Base-by-base conservation (phyloP, 2,888 invertebrate species). In the Machimus rusticus region DNA sequence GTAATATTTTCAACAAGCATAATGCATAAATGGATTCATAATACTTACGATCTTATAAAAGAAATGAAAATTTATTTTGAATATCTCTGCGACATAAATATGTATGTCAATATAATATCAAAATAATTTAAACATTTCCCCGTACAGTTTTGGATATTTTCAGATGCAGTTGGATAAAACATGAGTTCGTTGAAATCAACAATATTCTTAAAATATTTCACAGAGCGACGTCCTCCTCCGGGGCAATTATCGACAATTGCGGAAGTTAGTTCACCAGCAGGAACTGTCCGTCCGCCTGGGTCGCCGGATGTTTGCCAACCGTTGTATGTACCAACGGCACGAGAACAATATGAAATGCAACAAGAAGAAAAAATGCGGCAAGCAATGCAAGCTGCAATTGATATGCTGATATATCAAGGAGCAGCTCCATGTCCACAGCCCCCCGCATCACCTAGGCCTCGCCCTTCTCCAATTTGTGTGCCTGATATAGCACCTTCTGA, bases 251-350 rank as follows among this genome's bases (percentile, higher is more conserved):
- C 16, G 5, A 16, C 51, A 16, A 51, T 51, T n/a, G 5, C 0
- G n/a, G 51, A 51, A 51, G 51, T 51, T 19, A 1, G 16, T n/a
- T n/a, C 51, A 16, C 51, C 51, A 51, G 51, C 16, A 51, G n/a
- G n/a, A 51, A 16, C 51, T n/a, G 6, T 6, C 51, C 51, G 6
- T 51, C 5, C 6, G 16, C n/a, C n/a, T n/a, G n/a, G 6, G 16
- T n/a, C 51, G 1, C 51, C 51, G n/a, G 51, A 51, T n/a, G 2
- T 5, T 19, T 51, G 1, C 16, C 6, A 51, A 4, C n/a, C 88
- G 5, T 23, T 81, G 5, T 88, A 86, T 19, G 74, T 86, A 12
- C 87, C 87, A 39, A 86, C 88, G 12, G 87, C 79, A 12, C 23
- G 37, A 39, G 88, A 88, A 51, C 31, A 85, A n/a, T 16, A n/a